These are phyloP conservation scores for Tenodera sinensis DNA, from an alignment of 2,888 invertebrate genomes.

Conservation along the genomic window DNA sequence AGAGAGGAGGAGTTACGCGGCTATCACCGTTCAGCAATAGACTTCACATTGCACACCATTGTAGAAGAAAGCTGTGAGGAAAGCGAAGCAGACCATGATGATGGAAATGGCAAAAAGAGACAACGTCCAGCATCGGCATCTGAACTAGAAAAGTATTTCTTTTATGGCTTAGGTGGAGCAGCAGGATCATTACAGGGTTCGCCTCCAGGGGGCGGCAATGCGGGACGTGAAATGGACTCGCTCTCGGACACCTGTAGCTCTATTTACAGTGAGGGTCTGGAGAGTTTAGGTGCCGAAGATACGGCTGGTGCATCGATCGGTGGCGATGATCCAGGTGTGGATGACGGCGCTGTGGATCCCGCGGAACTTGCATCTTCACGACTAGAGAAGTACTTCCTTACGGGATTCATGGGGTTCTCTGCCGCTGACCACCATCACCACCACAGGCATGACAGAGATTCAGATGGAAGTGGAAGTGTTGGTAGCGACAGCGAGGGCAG, in stretches of 20 bases:
- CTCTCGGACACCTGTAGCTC: slow-evolving; percentile 77
- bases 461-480: slow-evolving; percentile 71
- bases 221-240: slow-evolving; percentile 38
- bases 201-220: slow-evolving; percentile 47
- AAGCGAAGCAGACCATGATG: slow-evolving; percentile 68
- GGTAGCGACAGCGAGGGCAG: slow-evolving; percentile 88
- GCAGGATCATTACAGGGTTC: slow-evolving; percentile 38
- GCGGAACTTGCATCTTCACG: slow-evolving; percentile 78
- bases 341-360: slow-evolving; percentile 52
- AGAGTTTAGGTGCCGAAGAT: slow-evolving; percentile 55
- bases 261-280: slow-evolving; percentile 75
- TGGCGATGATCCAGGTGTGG: slow-evolving; percentile 35
- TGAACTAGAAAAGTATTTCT: slow-evolving; percentile 87
- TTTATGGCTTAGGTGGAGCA: slow-evolving; percentile 78
- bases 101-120: slow-evolving; percentile 41
- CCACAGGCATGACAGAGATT: slow-evolving; percentile 52
- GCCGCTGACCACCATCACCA: slow-evolving; percentile 52
- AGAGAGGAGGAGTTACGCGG: slow-evolving; percentile 77
- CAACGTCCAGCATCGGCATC: slow-evolving; percentile 71
- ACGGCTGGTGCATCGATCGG: slow-evolving; percentile 23
- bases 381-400: slow-evolving; percentile 84
- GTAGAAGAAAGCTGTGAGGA: slow-evolving; percentile 94
- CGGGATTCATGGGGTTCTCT: slow-evolving; percentile 79
- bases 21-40: slow-evolving; percentile 78
- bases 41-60: slow-evolving; percentile 88